Evolutionary conservation across 2,113 vertebrate species (phyloP), one percentile per base, ranked within the genome.

Genomic region (Myxocyprinus asiaticus): DNA sequence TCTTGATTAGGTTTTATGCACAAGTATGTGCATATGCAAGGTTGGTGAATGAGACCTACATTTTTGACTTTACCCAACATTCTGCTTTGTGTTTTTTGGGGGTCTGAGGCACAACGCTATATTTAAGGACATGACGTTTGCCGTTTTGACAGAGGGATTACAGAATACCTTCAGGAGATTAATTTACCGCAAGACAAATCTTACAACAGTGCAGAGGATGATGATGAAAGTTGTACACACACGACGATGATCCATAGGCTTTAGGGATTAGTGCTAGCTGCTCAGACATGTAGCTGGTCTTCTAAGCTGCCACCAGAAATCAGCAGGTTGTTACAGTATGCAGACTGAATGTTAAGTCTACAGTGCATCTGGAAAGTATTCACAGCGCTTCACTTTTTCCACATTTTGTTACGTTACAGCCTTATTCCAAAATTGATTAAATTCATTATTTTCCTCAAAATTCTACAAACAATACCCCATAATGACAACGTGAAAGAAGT

Each of bases 201-300:
- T 11, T 12, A 51, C 47, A 53, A 44, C 77, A 70, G 47, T 14
- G 4, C 56, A 45, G 14, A 62, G 47, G 45, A 77, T 73, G 11
- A 78, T 33, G 14, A 69, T 76, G 48, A 48, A 55, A 56, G 44
- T 15, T 1, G 17, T 47, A 48, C 7, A 55, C 42, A 48, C 47
- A 5, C 53, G 22, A 33, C 48, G 51, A 77, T 82, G 80, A 64
- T 71, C 73, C 61, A 62, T 44, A 43, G 44, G 59, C 50, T 65
- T 55, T 81, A 10, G 77, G 63, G 77, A 79, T 79, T 79, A 79
- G n/a, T 17, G 4, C 67, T 63, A 70, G 66, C 17, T 79, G 22
- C 22, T 17, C 67, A 43, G 77, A 70, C 44, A 7, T 61, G 58
- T 56, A 22, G 55, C 55, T 70, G 45, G 22, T 53, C 47, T 63